Evolutionary conservation across 2,888 invertebrate species (phyloP).

Genomic region (Chymomyza caudatula): DNA sequence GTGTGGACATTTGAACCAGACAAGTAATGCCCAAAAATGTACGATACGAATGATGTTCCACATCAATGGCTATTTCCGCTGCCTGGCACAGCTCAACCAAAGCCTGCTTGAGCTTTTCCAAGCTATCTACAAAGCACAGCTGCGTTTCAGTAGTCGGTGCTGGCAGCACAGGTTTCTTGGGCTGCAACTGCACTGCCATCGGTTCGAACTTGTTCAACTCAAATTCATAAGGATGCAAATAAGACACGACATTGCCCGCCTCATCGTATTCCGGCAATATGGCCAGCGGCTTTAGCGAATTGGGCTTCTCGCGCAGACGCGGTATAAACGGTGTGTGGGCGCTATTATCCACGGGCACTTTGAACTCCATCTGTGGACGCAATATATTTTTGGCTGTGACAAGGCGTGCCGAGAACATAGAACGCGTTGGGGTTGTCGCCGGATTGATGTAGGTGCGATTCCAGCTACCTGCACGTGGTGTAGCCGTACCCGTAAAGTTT

Average conservation of each 20-base stretch:
- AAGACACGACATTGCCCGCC: constrained; percentile 82
- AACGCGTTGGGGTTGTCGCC: constrained; percentile 23
- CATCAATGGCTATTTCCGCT: constrained; percentile 91
- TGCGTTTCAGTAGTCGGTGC: constrained; percentile 82
- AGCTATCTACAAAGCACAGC: constrained; percentile 84
- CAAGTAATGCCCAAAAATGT: constrained; percentile 97
- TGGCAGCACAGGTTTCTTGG: constrained; percentile 76
- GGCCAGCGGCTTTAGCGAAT: constrained; percentile 89
- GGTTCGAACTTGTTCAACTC: constrained; percentile 88
- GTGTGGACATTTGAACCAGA: constrained; percentile 94
- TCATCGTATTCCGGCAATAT: constrained; percentile 85
- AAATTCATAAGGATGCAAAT: constrained; percentile 91
- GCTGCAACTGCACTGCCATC: constrained; percentile 79
- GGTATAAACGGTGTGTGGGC: constrained; percentile 87
- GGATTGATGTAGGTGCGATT: constrained; percentile 73
- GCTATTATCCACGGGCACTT: constrained; percentile 90
- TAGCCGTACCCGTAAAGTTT: constrained; percentile 8
- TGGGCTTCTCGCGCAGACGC: constrained; percentile 90
- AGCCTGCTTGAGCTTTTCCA: constrained; percentile 82
- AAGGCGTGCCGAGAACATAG: constrained; percentile 75
- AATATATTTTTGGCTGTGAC: constrained; percentile 85
- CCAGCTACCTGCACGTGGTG: constrained; percentile 80
- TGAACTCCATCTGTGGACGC: constrained; percentile 91
- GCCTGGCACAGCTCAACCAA: constrained; percentile 83
- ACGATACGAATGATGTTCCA: constrained; percentile 95